Conservation (phyloP, 2,888 invertebrate species). For the Acleris laterana region DNA sequence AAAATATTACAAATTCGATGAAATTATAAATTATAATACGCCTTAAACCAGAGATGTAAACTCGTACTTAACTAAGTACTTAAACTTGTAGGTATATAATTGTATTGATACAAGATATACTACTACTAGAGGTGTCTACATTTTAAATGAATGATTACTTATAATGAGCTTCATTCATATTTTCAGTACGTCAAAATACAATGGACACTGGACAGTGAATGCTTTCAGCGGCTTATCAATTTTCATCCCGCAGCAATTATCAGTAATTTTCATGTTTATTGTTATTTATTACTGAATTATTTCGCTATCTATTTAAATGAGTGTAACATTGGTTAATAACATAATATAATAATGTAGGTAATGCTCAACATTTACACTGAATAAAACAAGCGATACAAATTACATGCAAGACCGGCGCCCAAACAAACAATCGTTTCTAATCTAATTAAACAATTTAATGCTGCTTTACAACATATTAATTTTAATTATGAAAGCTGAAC, state of each 20-base stretch:
- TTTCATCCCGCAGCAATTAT: neutral
- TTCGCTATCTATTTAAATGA: neutral
- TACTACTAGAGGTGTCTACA: neutral
- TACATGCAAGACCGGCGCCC: conserved; percentile 10
- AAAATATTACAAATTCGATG: neutral
- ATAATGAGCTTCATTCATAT: neutral
- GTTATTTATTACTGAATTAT: neutral
- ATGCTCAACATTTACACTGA: neutral
- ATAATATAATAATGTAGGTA: too few relatives aligned
- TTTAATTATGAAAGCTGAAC: conserved; percentile 69
- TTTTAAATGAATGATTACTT: neutral
- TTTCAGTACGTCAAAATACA: conserved; percentile 5
- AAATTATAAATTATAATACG: too few relatives aligned
- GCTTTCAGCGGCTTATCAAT: neutral
- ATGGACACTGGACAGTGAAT: neutral
- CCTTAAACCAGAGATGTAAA: too few relatives aligned
- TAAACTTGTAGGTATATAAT: too few relatives aligned
- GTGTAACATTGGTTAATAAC: too few relatives aligned
- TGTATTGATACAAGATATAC: too few relatives aligned
- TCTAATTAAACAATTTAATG: conserved; percentile 19
- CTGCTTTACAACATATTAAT: conserved; percentile 45
- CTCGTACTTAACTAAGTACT: too few relatives aligned
- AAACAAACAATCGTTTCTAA: conserved; percentile 18
- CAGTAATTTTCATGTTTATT: neutral
- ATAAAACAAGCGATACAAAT: conserved; percentile 6